A percentile compares a stretch with the other conserved stretches of the same genome.
Evolutionary conservation across 2,113 vertebrate species (phyloP).

Genomic region (Capreolus pygargus): DNA sequence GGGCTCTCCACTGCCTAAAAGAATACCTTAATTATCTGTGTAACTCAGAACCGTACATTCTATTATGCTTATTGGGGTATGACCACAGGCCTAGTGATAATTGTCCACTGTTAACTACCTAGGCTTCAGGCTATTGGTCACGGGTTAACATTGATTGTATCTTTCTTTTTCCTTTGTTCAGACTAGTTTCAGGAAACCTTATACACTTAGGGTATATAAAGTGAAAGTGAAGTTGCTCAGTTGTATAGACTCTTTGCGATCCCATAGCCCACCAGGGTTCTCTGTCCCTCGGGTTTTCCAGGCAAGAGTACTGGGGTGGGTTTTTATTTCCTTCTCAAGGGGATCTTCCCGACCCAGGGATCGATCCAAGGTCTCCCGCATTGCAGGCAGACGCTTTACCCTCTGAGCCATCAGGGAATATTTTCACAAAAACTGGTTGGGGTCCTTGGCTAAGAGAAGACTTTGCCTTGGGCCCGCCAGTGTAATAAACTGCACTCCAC

Average conservation of each 20-base stretch:
- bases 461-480: not conserved
- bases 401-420: not conserved
- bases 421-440: not conserved
- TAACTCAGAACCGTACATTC: too few relatives aligned
- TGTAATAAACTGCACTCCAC: not conserved
- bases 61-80: too few relatives aligned
- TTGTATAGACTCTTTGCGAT: not conserved
- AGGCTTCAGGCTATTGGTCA: too few relatives aligned
- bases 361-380: not conserved
- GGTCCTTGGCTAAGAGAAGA: not conserved
- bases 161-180: too few relatives aligned
- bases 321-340: not conserved
- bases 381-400: not conserved
- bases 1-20: too few relatives aligned
- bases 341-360: not conserved
- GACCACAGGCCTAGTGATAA: too few relatives aligned
- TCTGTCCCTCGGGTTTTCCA: not conserved
- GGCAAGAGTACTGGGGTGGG: not conserved
- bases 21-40: too few relatives aligned
- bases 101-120: too few relatives aligned
- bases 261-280: not conserved
- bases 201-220: not conserved
- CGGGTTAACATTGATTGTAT: too few relatives aligned
- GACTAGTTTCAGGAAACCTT: too few relatives aligned
- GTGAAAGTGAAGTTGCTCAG: not conserved